Evolutionary conservation across 2,888 invertebrate species (phyloP), one percentile per base, ranked within the genome.

Genomic region (Pecten maximus): DNA sequence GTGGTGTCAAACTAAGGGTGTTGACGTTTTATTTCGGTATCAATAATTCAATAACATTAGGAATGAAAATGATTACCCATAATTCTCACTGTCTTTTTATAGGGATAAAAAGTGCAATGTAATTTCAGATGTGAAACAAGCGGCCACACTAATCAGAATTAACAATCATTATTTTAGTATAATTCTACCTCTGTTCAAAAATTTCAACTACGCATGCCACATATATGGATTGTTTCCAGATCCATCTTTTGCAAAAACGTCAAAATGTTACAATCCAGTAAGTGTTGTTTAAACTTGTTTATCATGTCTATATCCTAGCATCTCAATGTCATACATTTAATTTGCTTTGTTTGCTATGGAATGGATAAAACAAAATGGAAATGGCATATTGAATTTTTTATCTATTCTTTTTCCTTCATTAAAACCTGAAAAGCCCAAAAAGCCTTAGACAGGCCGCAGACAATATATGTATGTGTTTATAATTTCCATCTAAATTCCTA

Each of bases 391-490:
- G 74, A 74, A 74, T 74, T 74, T n/a, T 74, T 74, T 74, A 74
- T 74, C 74, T 35, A 74, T 74, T 74, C 74, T 35, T 74, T 74
- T 74, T 28, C 74, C 28, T 16, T 74, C 74, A 74, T 74, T 74
- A 74, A 74, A 74, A 74, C 74, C 74, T 35, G 35, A 12, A 28
- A 28, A 74, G 12, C 28, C 35, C 74, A 28, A 35, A 74, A 74
- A 74, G 74, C 35, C 35, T 74, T 28, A 74, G 74, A 74, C 74
- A 74, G 74, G 74, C 74, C 28, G 28, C 74, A 74, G 74, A 74
- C 74, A 74, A 74, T 74, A 74, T 74, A 74, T 74, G 74, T 74
- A 74, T 74, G 74, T 74, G 74, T 74, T 74, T 74, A 74, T 74
- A 74, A 74, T 74, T 74, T 74, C 74, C 74, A 74, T 74, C 74